Percentiles rank a stretch among this genome's conserved stretches.
Conservation (phyloP, 2,113 vertebrate genomes). For the Odocoileus virginianus region DNA sequence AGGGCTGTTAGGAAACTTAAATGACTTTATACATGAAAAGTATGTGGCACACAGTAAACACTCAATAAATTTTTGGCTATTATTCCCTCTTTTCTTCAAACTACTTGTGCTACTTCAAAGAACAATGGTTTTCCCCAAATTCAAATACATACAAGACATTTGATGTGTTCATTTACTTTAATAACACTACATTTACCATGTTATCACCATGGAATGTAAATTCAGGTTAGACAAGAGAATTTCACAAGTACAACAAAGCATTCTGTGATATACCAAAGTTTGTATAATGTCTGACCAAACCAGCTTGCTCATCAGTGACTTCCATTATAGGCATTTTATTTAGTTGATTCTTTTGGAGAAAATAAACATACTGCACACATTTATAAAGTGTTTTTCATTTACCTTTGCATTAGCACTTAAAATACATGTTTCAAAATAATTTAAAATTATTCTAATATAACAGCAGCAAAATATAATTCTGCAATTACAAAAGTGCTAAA, state of each 20-base stretch:
- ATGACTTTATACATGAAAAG: not conserved
- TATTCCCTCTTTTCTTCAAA: not conserved
- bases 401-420: not conserved
- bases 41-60: not conserved
- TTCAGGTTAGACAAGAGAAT: conserved; percentile 3
- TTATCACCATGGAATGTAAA: conserved; percentile 47
- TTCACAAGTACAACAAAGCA: not conserved
- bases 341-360: not conserved
- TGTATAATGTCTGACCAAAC: not conserved
- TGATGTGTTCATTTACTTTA: not conserved
- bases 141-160: not conserved
- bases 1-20: not conserved
- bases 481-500: conserved; percentile 32
- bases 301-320: not conserved
- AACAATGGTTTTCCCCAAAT: conserved; percentile 1
- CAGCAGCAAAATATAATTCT: conserved; percentile 53
- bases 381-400: not conserved
- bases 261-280: not conserved
- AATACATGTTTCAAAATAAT: conserved; percentile 39
- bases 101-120: not conserved
- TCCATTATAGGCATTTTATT: not conserved
- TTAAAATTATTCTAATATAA: conserved; percentile 43
- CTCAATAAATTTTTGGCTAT: not conserved
- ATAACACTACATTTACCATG: not conserved
- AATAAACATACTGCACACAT: not conserved